Percentiles rank a stretch among this genome's conserved stretches.
Evolutionary conservation across 2,797 vertebrate genomes (phyloP).

Genomic region (Hypotaenidia okinawae): DNA sequence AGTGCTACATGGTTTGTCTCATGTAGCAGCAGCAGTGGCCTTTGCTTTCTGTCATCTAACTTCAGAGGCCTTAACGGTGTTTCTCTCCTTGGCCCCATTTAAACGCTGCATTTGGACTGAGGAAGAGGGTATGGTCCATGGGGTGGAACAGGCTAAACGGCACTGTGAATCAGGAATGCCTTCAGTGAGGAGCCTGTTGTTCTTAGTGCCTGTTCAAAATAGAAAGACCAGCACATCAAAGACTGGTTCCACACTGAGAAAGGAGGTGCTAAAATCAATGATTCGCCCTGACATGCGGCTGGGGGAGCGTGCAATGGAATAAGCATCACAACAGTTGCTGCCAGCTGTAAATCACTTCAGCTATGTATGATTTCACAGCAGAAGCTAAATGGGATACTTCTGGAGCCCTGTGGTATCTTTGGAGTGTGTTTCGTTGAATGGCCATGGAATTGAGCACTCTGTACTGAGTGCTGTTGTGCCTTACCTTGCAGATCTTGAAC

Average conservation of each 20-base stretch:
- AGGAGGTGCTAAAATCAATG: conserved; percentile 82
- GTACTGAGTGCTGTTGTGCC: not conserved
- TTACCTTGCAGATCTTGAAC: not conserved
- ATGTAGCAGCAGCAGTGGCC: not conserved
- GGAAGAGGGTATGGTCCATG: not conserved
- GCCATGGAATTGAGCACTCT: not conserved
- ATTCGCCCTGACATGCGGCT: conserved; percentile 76
- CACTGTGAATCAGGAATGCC: conserved; percentile 82
- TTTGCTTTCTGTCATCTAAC: not conserved
- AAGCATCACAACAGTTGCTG: not conserved
- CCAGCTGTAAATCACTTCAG: not conserved
- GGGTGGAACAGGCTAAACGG: not conserved
- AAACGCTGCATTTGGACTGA: not conserved
- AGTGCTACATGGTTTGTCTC: not conserved
- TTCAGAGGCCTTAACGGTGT: not conserved
- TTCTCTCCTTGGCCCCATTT: not conserved
- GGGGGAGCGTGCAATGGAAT: not conserved
- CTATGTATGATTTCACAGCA: not conserved
- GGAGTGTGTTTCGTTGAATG: not conserved
- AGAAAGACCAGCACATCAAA: conserved; percentile 68
- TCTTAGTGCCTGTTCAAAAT: conserved; percentile 75
- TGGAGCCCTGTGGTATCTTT: not conserved
- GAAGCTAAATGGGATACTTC: not conserved
- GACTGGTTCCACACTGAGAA: conserved; percentile 82
- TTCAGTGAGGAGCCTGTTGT: conserved; percentile 72